These are phyloP conservation scores for Agriotes lineatus DNA, from an alignment of 2,888 invertebrate genomes.

Conservation along the genomic window DNA sequence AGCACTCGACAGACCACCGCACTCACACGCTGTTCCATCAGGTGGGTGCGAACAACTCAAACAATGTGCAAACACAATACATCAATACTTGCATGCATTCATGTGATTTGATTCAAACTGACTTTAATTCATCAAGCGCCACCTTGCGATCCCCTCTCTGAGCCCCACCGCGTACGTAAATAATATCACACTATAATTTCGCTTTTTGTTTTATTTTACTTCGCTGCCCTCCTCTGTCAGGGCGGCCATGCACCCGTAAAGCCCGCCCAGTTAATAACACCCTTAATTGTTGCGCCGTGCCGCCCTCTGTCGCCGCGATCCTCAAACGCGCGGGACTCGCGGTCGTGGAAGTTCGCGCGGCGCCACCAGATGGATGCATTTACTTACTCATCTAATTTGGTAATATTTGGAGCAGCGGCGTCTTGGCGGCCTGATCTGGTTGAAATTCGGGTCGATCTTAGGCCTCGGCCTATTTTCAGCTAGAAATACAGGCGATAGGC, in stretches of 20 bases:
- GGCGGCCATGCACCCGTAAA: slow-evolving; percentile 68
- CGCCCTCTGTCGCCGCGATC: slow-evolving; percentile 30
- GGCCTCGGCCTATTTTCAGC: no score
- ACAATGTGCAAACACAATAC: slow-evolving; percentile 42
- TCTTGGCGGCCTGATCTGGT: no score
- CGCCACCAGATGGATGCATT: slow-evolving; percentile 38
- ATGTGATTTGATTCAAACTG: slow-evolving; percentile 68
- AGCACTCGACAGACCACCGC: slow-evolving; percentile 34
- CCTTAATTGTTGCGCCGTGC: slow-evolving; percentile 47
- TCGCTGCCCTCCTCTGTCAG: slow-evolving; percentile 65
- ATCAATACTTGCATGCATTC: slow-evolving; percentile 62
- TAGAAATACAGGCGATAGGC: no score
- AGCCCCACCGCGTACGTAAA: slow-evolving; percentile 49
- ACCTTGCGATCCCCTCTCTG: slow-evolving; percentile 62
- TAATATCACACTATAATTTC: slow-evolving; percentile 66
- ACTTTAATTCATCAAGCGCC: slow-evolving; percentile 66
- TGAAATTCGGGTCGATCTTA: neutral
- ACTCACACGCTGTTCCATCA: slow-evolving; percentile 50
- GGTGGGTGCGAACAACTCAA: slow-evolving; percentile 38
- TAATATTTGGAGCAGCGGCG: no score
- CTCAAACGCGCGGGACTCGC: no score
- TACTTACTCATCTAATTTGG: no score
- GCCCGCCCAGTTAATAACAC: slow-evolving; percentile 69
- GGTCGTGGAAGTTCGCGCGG: no score
- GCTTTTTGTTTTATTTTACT: slow-evolving; percentile 65